Evolutionary conservation across 2,113 vertebrate genomes (phyloP).

Genomic region (Epinephelus moara): DNA sequence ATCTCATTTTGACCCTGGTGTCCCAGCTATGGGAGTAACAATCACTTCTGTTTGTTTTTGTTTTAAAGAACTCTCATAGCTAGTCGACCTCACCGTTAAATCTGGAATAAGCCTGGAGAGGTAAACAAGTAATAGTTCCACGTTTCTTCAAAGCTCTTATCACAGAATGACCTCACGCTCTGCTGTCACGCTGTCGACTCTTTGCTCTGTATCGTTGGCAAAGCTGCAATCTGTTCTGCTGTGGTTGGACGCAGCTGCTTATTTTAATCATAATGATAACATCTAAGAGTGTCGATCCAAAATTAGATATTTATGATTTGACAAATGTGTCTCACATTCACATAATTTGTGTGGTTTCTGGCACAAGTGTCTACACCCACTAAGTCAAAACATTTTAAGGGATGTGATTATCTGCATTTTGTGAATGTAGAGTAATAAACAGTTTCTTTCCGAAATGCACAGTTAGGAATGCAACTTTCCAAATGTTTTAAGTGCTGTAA

Average conservation of each 20-base stretch:
- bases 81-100: slow-evolving; percentile 78
- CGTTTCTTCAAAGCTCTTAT: slow-evolving; percentile 36
- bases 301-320: neutral
- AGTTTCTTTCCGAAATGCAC: neutral
- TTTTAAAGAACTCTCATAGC: slow-evolving; percentile 82
- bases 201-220: slow-evolving; percentile 38
- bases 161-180: slow-evolving; percentile 44
- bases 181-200: slow-evolving; percentile 49
- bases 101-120: slow-evolving; percentile 81
- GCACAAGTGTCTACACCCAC: neutral
- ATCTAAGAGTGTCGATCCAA: neutral
- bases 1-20: slow-evolving; percentile 39
- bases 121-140: slow-evolving; percentile 59
- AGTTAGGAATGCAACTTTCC: slow-evolving; percentile 16
- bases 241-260: slow-evolving; percentile 48
- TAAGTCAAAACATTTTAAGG: neutral
- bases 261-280: slow-evolving; percentile 11
- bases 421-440: slow-evolving; percentile 10
- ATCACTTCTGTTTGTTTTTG: slow-evolving; percentile 67
- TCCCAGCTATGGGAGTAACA: slow-evolving; percentile 51
- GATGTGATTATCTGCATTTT: slow-evolving; percentile 18
- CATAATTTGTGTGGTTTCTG: neutral
- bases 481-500: slow-evolving; percentile 32
- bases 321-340: neutral
- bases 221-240: slow-evolving; percentile 49